Base-by-base conservation (phyloP, 2,888 invertebrate genomes). In the Capitulum mitella region DNA sequence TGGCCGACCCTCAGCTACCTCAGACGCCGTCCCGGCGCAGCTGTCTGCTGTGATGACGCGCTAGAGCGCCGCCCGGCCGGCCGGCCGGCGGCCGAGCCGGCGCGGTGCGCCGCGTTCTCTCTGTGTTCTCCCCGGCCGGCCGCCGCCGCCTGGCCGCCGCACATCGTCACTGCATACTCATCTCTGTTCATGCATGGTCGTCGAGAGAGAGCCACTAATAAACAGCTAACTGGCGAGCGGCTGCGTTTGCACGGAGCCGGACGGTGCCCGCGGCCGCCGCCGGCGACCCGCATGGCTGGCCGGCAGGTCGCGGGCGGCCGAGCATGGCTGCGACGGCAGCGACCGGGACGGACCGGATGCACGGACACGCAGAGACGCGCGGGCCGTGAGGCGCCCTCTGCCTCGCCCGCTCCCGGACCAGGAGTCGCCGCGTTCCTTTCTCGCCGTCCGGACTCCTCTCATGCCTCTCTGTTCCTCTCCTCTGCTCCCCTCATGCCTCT, bases 171-270 rank as follows among this genome's bases (percentile, higher is more conserved):
- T 29, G 74, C 43, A 16, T 43, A 74, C 64, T 64, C 64, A 64
- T 64, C 64, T 64, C 34, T 64, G 64, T 64, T 34, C 64, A 34
- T 34, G 64, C 64, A 64, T 64, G 64, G 64, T 29, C 34, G 64
- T 64, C 19, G 64, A 64, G 19, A 61, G 32, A 16, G 19, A 61
- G 26, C n/a, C n/a, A 64, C 64, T 64, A 64, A 64, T 64, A 64
- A 32, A 64, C 64, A 64, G 64, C 64, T 64, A 34, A 19, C 64
- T 64, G 64, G 34, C 64, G 34, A 10, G 29, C 16, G 61, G 10
- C 14, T 12, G 34, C 19, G 64, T 34, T 34, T 32, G 64, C 64
- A 58, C 58, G 58, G 58, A 8, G 29, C 10, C 0, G 2, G 58
- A 19, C 46, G 46, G 46, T 14, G 10, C 46, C 10, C 10, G 46